phyloP scores from a whole-genome alignment of 1,140 invertebrate genomes.

The Achroia grisella region DNA sequence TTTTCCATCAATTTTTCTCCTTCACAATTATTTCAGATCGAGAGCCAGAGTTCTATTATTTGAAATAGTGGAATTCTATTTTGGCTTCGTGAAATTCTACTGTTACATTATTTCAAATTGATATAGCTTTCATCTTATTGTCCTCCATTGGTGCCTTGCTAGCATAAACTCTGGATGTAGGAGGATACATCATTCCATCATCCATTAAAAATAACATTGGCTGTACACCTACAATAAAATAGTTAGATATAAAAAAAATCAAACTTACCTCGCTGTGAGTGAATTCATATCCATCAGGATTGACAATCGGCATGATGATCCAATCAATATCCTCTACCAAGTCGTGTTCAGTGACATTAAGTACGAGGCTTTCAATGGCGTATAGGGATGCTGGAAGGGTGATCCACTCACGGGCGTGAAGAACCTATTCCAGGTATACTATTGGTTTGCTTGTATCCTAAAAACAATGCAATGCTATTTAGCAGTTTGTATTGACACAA shows the following conservation, averaged over 20 bases:
- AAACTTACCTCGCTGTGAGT: conserved; percentile 75
- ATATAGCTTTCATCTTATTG: too few relatives aligned
- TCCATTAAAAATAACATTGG: background rate
- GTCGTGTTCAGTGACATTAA: conserved; percentile 25
- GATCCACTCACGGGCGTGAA: conserved; percentile 76
- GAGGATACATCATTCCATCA: too few relatives aligned
- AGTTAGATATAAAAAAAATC: too few relatives aligned
- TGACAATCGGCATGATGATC: conserved; percentile 81
- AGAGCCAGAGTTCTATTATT: background rate
- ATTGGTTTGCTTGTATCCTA: conserved; percentile 24
- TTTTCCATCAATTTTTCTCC: background rate
- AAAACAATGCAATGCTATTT: too few relatives aligned
- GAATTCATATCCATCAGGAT: conserved; percentile 88
- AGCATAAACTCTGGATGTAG: too few relatives aligned
- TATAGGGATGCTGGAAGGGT: conserved; percentile 69
- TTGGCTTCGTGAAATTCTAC: background rate
- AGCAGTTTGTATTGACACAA: too few relatives aligned
- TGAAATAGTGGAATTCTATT: background rate
- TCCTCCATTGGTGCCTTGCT: too few relatives aligned
- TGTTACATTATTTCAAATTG: background rate
- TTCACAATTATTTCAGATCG: background rate
- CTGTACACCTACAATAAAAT: too few relatives aligned
- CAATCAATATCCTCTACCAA: conserved; percentile 77
- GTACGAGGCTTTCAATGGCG: conserved; percentile 67
- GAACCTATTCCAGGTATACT: conserved; percentile 22